Conservation (phyloP, 53 echinoderm and acorn worm genomes). For the Antedon mediterranea region DNA sequence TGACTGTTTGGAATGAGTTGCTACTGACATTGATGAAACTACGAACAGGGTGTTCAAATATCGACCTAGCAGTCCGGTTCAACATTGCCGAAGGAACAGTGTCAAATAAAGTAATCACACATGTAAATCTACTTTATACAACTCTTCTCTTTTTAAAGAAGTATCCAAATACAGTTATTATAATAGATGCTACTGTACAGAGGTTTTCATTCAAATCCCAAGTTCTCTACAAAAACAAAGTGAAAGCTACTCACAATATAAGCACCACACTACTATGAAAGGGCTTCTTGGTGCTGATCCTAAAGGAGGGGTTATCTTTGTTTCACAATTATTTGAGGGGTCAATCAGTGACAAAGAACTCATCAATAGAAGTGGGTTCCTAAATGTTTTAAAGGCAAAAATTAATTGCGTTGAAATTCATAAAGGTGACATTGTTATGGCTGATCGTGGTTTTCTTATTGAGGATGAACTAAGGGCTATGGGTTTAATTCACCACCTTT, state of each 20-base stretch:
- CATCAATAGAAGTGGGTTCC: background rate
- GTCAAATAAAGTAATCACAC: conserved; percentile 6
- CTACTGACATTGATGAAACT: background rate
- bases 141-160: conserved; percentile 5
- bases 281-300: conserved; percentile 22
- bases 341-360: conserved; percentile 8
- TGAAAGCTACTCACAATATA: background rate
- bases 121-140: conserved; percentile 16
- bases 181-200: conserved; percentile 10
- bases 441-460: conserved; percentile 27
- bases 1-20: background rate
- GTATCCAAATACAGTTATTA: conserved; percentile 11
- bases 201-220: conserved; percentile 11
- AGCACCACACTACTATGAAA: conserved; percentile 4
- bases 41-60: background rate
- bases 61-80: conserved; percentile 15
- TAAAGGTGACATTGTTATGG: conserved; percentile 33
- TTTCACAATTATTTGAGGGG: conserved; percentile 13
- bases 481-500: conserved; percentile 38
- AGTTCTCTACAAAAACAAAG: background rate
- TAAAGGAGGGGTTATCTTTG: conserved; percentile 14
- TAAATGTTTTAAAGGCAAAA: background rate
- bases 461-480: conserved; percentile 12
- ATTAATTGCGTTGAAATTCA: conserved; percentile 7
- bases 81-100: background rate